Base-by-base conservation (phyloP, 2,888 invertebrate species). In the Tetranychus truncatus region DNA sequence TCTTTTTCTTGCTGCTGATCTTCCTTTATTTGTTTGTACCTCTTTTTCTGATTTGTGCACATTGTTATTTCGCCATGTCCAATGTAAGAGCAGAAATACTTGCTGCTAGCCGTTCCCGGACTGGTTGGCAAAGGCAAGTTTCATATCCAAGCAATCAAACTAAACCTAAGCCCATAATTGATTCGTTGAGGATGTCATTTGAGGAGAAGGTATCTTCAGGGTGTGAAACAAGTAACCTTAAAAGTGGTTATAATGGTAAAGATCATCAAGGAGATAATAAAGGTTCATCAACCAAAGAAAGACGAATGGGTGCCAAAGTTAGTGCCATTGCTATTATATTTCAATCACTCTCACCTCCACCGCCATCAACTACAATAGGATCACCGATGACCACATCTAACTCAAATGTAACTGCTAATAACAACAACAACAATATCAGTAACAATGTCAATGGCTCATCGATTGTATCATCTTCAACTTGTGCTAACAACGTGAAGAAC, bases 31-130 rank as follows among this genome's bases (percentile, higher is more conserved):
- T 55, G 34, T 34, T 55, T 55, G 15, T 15, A 55, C 55, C 9
- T 55, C 9, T 46, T 15, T 15, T 15, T 55, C 15, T 15, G 3
- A 55, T 55, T 55, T 9, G 9, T 55, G 55, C 15, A 55, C 7
- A 55, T 55, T 55, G 55, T 55, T 55, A 5, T 15, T 6, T 21
- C 69, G 34, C 69, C 9, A 80, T 80, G 80, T 79, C 80, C 69
- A 78, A 79, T 78, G 80, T 80, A 7, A 76, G 80, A 75, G 80
- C 80, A 73, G 80, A 80, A 78, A 80, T 80, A 75, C 76, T 80
- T 74, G 80, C 80, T 67, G 80, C 80, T 65, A 80, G 80, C 75
- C 78, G 80, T 76, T 78, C 80, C 45, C 78, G 80, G 45, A 79
- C 80, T 20, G 80, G 80, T 44, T 80, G 80, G 80, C 77, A 79